A percentile compares a stretch with the other conserved stretches of the same genome.
phyloP scores from a whole-genome alignment of 2,888 invertebrate genomes.

The Troilus luridus region DNA sequence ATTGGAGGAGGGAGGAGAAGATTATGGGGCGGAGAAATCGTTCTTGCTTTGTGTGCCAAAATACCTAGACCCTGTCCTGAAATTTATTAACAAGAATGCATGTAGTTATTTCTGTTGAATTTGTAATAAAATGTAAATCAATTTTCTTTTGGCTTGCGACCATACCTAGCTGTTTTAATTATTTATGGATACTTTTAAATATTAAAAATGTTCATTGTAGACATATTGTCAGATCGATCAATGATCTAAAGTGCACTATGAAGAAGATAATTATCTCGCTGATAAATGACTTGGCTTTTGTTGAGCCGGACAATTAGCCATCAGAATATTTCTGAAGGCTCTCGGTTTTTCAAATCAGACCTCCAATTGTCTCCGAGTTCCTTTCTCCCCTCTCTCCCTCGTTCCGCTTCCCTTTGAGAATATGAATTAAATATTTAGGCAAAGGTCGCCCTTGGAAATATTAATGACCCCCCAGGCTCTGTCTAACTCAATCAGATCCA shows the following conservation, averaged over 20 bases:
- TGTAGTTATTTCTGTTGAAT: too few relatives aligned
- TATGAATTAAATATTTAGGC: conserved; percentile 1
- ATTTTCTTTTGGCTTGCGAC: too few relatives aligned
- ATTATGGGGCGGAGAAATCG: too few relatives aligned
- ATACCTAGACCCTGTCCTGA: too few relatives aligned
- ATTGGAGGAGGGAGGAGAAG: too few relatives aligned
- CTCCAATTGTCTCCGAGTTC: neutral
- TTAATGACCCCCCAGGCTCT: neutral
- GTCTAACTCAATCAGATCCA: neutral
- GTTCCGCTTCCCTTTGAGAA: neutral
- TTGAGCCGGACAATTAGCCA: conserved; percentile 14
- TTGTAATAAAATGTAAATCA: too few relatives aligned
- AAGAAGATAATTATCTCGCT: conserved; percentile 1
- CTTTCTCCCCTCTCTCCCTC: neutral
- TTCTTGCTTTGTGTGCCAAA: too few relatives aligned
- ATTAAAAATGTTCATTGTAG: neutral
- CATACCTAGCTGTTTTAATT: too few relatives aligned
- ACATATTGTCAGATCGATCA: neutral
- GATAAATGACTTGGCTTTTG: conserved; percentile 23
- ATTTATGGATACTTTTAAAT: too few relatives aligned
- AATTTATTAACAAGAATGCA: too few relatives aligned
- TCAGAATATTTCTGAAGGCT: neutral
- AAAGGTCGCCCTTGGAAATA: neutral
- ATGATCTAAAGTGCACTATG: neutral
- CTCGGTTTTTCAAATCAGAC: conserved; percentile 13